Evolutionary conservation across 2,888 invertebrate species (phyloP).

Genomic region (Iselma pallidipennis): DNA sequence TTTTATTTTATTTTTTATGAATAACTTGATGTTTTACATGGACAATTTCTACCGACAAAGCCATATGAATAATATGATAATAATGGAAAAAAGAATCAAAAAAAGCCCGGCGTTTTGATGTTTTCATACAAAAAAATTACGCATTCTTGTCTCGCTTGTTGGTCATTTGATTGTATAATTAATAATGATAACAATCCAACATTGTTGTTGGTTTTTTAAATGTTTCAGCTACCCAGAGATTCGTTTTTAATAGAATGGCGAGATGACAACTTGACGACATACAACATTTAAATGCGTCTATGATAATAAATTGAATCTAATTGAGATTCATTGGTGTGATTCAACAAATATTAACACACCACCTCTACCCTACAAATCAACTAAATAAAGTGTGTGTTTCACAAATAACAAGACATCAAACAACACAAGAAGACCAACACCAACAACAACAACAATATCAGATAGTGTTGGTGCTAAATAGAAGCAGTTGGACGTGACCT

Average conservation of each 20-base stretch:
- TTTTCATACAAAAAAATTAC: neutral
- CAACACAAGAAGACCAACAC: neutral
- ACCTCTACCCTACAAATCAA: neutral
- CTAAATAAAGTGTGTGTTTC: neutral
- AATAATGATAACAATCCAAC: neutral
- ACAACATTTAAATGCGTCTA: neutral
- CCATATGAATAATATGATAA: slow-evolving; percentile 13
- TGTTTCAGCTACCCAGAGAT: too few species aligned
- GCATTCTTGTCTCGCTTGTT: neutral
- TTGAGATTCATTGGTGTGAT: slow-evolving; percentile 14
- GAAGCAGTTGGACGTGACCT: neutral
- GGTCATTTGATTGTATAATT: neutral
- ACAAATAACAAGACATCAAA: neutral
- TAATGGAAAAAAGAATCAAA: neutral
- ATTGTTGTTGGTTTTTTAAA: neutral
- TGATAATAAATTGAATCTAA: slow-evolving; percentile 15
- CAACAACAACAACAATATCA: neutral
- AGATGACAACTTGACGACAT: neutral
- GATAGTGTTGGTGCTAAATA: slow-evolving; percentile 1
- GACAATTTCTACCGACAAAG: slow-evolving; percentile 31
- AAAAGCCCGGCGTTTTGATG: neutral
- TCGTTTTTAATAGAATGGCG: neutral
- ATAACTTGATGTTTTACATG: slow-evolving; percentile 27
- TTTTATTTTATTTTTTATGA: slow-evolving; percentile 29
- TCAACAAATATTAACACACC: neutral